These are phyloP conservation scores for Acanthaster planci DNA, from an alignment of 35 echinoderm and acorn worm genomes.

Conservation along the genomic window DNA sequence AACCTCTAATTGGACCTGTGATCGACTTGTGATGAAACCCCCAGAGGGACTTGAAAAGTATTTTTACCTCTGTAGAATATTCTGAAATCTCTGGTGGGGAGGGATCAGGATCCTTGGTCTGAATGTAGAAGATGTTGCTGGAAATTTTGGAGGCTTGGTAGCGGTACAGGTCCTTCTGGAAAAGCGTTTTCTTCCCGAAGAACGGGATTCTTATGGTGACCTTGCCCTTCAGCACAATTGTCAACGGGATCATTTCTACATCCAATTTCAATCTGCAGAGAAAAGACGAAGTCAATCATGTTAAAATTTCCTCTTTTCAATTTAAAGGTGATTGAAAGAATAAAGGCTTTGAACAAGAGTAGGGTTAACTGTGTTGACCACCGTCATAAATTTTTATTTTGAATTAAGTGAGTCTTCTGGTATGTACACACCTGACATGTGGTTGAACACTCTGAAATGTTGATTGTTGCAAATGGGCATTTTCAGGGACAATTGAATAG, in stretches of 20 bases:
- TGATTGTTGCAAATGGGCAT: too few relatives aligned
- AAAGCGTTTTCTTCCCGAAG: not conserved
- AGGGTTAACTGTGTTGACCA: too few relatives aligned
- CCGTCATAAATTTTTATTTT: too few relatives aligned
- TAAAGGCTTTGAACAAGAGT: too few relatives aligned
- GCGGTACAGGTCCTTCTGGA: not conserved
- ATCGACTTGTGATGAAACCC: too few relatives aligned
- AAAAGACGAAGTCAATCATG: not conserved
- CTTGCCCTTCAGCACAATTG: not conserved
- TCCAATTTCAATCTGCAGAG: slow-evolving; percentile 8
- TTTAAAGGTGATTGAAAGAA: too few relatives aligned
- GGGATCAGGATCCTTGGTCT: slow-evolving; percentile 22
- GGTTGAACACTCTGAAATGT: too few relatives aligned
- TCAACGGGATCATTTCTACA: slow-evolving; percentile 6
- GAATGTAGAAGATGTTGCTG: not conserved
- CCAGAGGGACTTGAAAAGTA: not conserved
- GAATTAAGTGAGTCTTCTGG: too few relatives aligned
- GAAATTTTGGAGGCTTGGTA: not conserved
- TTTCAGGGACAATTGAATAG: too few relatives aligned
- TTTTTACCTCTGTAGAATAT: not conserved
- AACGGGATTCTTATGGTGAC: not conserved
- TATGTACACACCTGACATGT: too few relatives aligned
- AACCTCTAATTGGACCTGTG: too few relatives aligned
- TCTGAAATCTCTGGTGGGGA: slow-evolving; percentile 26
- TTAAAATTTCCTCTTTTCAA: not conserved